Evolutionary conservation across 2,113 vertebrate species (phyloP), one percentile per base, ranked within the genome.

Genomic region (Vulpes vulpes): DNA sequence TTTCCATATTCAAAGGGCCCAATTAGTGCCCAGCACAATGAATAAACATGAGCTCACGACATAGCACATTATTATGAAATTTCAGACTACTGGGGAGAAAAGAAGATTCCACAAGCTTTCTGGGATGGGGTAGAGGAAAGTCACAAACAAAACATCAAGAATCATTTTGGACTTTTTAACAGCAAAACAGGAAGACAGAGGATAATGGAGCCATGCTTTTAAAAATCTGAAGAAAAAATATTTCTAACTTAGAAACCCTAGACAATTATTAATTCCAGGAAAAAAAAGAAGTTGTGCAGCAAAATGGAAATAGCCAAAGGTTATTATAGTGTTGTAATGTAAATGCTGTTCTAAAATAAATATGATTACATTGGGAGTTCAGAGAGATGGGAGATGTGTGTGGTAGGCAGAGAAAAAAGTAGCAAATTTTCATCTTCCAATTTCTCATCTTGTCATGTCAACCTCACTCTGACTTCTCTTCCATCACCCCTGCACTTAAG

Each of bases 1-100:
- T 90, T 65, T 76, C 10, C n/a, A 65, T 76, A 57, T 65, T 64
- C 55, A 62, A 65, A 83, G 57, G 78, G 11, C 1, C 19, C 69
- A 89, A 76, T 84, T 55, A 81, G 25, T 22, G n/a, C 27, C n/a
- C n/a, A 88, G n/a, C 19, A 49, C 19, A 81, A 88, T 27, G 17
- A 79, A 51, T 91, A 14, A 35, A 91, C 91, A 71, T 86, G 10
- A 59, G 3, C 43, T 38, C 20, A 43, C 55, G n/a, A 25, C n/a
- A 92, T 43, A 43, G 14, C 17, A 78, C 15, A 90, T 81, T 57
- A 89, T 80, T 87, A 74, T 15, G 67, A 89, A 89, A 90, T 83
- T 95, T 90, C 20, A 49, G n/a, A 65, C 9, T 64, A 43, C n/a
- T 60, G 49, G 27, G 15, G 55, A 7, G 27, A 87, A 79, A 55